Base-by-base conservation (phyloP, 2,797 vertebrate species). In the Sarcoramphus papa region DNA sequence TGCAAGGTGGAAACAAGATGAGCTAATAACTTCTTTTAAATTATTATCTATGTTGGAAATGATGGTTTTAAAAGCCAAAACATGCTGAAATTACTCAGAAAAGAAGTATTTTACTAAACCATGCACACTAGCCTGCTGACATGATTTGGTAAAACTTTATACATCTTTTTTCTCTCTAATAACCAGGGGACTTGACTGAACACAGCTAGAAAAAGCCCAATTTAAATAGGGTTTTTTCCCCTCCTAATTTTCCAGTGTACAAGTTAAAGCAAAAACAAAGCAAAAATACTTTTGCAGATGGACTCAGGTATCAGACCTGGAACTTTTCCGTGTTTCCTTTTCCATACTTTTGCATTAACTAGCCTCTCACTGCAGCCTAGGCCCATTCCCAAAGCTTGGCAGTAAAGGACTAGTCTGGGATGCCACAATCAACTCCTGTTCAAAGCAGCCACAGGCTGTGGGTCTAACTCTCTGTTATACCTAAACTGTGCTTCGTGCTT, bases 281-380 rank as follows among this genome's bases (percentile, higher is more conserved):
- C 31, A 92, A 93, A 92, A 92, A 40, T 41, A 85, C 60, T 85
- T 92, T 56, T 91, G 47, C 72, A 96, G 78, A 68, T 85, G 33
- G 41, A 56, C 17, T 41, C 7, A 6, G 10, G 27, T 91, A 85
- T 60, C 68, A 90, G 59, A 76, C 33, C 40, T 54, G 65, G 65
- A 92, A 43, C 10, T 56, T 77, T 54, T 60, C 65, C 48, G 14
- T 65, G 35, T 86, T 85, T 74, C 37, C 73, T 94, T 88, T 91
- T 81, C 75, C 78, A 75, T 75, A 31, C 28, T 65, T 80, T 28
- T 65, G 30, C 57, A 59, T 75, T 91, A 93, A 81, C 28, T 41
- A 72, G 35, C 25, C 43, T 92, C 53, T 84, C 62, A 31, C 59
- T 87, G 62, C 56, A 83, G 69, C 30, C 14, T 37, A 76, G 74